Percentiles rank a stretch among this genome's conserved stretches.
Evolutionary conservation across 1,140 invertebrate genomes (phyloP).

Genomic region (Drosophila sucinea): DNA sequence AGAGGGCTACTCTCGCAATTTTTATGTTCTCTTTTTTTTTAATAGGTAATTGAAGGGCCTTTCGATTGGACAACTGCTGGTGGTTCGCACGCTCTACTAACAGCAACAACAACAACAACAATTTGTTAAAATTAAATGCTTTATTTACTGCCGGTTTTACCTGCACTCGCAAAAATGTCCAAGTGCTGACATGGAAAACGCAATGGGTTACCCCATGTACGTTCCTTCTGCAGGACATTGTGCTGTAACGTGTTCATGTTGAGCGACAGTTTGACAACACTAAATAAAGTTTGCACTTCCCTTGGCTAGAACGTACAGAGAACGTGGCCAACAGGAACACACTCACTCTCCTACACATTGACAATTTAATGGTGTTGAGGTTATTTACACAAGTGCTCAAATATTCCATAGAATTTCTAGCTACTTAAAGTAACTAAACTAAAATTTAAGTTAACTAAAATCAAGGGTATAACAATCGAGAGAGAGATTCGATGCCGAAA

Average conservation of each 20-base stretch:
- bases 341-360: conserved; percentile 36
- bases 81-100: conserved; percentile 58
- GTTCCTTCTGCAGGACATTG: conserved; percentile 32
- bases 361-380: conserved; percentile 81
- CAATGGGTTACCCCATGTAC: conserved; percentile 1
- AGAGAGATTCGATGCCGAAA: too few relatives aligned
- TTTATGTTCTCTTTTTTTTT: conserved; percentile 20
- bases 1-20: conserved; percentile 53
- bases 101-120: conserved; percentile 31
- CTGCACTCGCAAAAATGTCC: conserved; percentile 4
- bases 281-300: conserved; percentile 78
- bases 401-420: conserved; percentile 55
- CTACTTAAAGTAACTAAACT: conserved; percentile 1
- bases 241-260: conserved; percentile 51
- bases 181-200: conserved; percentile 32
- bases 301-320: conserved; percentile 26
- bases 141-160: conserved; percentile 60
- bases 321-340: conserved; percentile 29
- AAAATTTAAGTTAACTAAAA: conserved; percentile 1
- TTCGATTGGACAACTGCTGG: conserved; percentile 52
- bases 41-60: conserved; percentile 74
- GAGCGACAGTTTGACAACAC: conserved; percentile 79
- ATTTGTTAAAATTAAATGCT: conserved; percentile 81
- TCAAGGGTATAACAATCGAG: too few relatives aligned
- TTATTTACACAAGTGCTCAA: conserved; percentile 74